Evolutionary conservation across 2,888 invertebrate genomes (phyloP).

Genomic region (Penaeus monodon): DNA sequence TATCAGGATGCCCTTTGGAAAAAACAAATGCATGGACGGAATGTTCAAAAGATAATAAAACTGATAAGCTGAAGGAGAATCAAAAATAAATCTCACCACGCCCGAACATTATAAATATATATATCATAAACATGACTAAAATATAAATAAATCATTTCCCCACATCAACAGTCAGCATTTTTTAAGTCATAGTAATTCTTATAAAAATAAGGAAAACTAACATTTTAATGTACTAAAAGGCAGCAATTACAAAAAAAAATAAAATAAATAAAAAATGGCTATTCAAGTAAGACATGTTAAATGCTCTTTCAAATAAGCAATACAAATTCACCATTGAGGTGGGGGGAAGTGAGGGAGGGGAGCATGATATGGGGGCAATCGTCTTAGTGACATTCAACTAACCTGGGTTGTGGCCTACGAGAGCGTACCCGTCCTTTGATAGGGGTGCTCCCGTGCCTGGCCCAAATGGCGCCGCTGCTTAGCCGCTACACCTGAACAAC

Average conservation of each 20-base stretch:
- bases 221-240: neutral
- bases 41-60: slow-evolving; percentile 40
- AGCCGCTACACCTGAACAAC: slow-evolving; percentile 82
- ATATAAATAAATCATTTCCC: slow-evolving; percentile 38
- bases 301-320: neutral
- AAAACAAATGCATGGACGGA: slow-evolving; percentile 47
- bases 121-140: slow-evolving; percentile 49
- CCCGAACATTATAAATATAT: slow-evolving; percentile 38
- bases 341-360: slow-evolving; percentile 32
- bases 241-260: neutral
- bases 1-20: slow-evolving; percentile 15
- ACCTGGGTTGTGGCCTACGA: slow-evolving; percentile 70
- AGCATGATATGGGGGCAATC: slow-evolving; percentile 31
- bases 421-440: slow-evolving; percentile 93
- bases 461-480: slow-evolving; percentile 86
- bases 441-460: slow-evolving; percentile 95
- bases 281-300: slow-evolving; percentile 12
- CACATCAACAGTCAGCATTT: slow-evolving; percentile 54
- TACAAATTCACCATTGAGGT: slow-evolving; percentile 27
- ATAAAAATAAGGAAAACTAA: neutral
- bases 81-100: slow-evolving; percentile 44
- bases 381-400: slow-evolving; percentile 52
- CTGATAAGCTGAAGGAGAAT: slow-evolving; percentile 27
- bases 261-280: neutral
- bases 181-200: slow-evolving; percentile 8